Percentiles rank a stretch among this genome's conserved stretches.
Conservation (phyloP, 1,140 invertebrate genomes). For the Oedothorax gibbosus region DNA sequence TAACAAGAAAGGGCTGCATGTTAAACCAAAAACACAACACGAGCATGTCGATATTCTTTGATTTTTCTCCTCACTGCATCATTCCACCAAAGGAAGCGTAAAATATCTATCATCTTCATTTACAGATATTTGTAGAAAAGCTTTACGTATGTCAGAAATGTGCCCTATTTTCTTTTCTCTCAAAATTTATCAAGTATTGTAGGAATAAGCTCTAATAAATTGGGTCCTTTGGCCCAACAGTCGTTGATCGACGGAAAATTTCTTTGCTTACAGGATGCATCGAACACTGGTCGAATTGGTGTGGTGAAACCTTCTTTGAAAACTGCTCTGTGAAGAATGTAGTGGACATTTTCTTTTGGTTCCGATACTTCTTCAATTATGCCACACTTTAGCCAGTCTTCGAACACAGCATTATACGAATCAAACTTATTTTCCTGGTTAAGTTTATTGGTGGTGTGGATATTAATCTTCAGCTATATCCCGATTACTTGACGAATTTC, state of each 20-base stretch:
- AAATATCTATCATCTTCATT: neutral
- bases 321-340: neutral
- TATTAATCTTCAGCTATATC: too few relatives aligned
- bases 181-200: neutral
- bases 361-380: too few relatives aligned
- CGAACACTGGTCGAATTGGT: neutral
- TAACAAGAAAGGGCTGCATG: neutral
- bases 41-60: neutral
- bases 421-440: neutral
- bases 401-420: too few relatives aligned
- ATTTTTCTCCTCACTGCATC: neutral
- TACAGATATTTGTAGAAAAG: conserved; percentile 2
- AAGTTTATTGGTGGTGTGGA: neutral
- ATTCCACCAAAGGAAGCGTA: conserved; percentile 16
- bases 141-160: neutral
- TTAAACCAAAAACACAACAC: neutral
- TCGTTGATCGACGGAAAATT: neutral
- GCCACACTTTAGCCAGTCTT: too few relatives aligned
- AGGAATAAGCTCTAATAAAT: neutral
- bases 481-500: too few relatives aligned
- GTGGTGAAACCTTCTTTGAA: neutral
- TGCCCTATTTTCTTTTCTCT: conserved; percentile 6
- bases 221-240: neutral
- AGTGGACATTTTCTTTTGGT: too few relatives aligned
- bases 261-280: neutral